A percentile compares a stretch with the other conserved stretches of the same genome.
Conservation (phyloP, 2,888 invertebrate genomes). For the Apodemia hepburni region DNA sequence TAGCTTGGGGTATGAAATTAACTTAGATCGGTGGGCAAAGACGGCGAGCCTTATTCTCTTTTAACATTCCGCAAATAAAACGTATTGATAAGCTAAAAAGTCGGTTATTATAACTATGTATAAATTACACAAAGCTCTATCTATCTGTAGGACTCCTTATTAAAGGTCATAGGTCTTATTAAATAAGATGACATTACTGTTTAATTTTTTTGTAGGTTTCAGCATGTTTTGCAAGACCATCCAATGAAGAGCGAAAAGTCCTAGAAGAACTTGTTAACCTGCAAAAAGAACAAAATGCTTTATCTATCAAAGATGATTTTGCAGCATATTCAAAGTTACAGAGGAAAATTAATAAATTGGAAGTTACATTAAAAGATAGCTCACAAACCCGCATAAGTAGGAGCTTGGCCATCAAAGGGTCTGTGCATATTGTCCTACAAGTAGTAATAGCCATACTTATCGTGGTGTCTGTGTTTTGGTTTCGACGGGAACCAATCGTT, state of each 20-base stretch:
- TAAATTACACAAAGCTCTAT: no score
- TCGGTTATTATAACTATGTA: no score
- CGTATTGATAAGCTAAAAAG: no score
- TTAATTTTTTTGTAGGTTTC: constrained; percentile 59
- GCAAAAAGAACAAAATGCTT: constrained; percentile 63
- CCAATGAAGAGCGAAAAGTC: constrained; percentile 60
- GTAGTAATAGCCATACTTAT: constrained; percentile 49
- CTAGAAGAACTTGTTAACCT: constrained; percentile 59
- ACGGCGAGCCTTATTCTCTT: no score
- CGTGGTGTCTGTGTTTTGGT: constrained; percentile 62
- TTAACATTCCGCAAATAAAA: no score
- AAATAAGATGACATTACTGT: no score
- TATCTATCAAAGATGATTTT: constrained; percentile 81
- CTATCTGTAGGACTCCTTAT: no score
- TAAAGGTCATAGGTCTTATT: no score
- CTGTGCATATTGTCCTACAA: constrained; percentile 56
- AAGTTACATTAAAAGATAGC: constrained; percentile 61
- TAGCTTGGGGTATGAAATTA: no score
- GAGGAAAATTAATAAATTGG: constrained; percentile 77
- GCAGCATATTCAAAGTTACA: constrained; percentile 80
- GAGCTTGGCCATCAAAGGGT: constrained; percentile 58
- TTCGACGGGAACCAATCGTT: constrained; percentile 63
- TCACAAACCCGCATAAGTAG: constrained; percentile 58
- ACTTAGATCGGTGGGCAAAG: no score
- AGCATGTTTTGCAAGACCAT: constrained; percentile 66